These are phyloP conservation scores for Sphenopsis melanotis DNA, from an alignment of 2,797 vertebrate species.

Conservation along the genomic window DNA sequence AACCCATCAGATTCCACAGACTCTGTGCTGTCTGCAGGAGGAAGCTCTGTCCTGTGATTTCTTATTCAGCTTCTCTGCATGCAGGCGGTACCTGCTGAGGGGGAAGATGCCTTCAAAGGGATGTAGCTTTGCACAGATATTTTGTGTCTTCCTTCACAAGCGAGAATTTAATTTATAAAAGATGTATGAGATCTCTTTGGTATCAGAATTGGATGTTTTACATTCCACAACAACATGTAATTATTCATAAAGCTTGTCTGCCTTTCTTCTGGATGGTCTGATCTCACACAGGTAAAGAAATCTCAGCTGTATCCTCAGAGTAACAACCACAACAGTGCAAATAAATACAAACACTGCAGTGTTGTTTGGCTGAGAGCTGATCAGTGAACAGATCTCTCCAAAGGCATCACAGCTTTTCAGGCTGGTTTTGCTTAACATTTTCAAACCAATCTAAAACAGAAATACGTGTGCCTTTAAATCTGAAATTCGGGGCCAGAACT, in stretches of 20 bases:
- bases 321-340: not conserved
- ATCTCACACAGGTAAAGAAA: not conserved
- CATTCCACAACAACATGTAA: not conserved
- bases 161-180: not conserved
- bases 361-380: not conserved
- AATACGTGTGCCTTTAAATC: not conserved
- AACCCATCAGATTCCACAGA: fast-evolving
- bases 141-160: not conserved
- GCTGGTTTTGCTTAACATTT: not conserved
- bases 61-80: not conserved
- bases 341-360: not conserved
- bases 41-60: not conserved
- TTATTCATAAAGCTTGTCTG: not conserved
- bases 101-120: not conserved
- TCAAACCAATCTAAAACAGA: not conserved
- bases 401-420: not conserved
- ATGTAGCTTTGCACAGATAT: not conserved
- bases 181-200: not conserved
- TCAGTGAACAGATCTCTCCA: not conserved
- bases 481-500: not conserved
- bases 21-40: not conserved
- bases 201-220: not conserved
- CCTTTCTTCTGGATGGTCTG: not conserved
- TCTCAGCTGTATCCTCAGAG: not conserved
- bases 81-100: not conserved